These are phyloP conservation scores for Junco hyemalis DNA, from an alignment of 2,113 vertebrate genomes.

Conservation along the genomic window DNA sequence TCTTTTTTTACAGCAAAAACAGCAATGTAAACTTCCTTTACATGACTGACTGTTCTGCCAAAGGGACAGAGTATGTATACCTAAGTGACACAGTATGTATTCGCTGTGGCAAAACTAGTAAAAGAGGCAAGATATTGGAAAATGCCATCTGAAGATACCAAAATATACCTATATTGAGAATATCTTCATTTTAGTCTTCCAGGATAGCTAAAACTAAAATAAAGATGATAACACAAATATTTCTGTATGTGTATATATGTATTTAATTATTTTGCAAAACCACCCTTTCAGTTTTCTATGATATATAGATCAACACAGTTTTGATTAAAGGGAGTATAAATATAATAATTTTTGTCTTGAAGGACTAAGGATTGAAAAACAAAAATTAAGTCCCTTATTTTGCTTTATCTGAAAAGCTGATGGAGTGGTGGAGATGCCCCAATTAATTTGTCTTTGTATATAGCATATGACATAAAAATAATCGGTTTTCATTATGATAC, in stretches of 20 bases:
- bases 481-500: background rate
- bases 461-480: background rate
- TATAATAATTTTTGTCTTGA: background rate
- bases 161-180: background rate
- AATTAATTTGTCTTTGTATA: background rate
- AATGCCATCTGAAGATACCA: background rate
- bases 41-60: background rate
- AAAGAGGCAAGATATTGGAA: background rate
- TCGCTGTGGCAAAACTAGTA: background rate
- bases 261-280: background rate
- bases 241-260: background rate
- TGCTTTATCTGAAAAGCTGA: background rate
- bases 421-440: background rate
- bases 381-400: background rate
- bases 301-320: background rate
- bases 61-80: background rate
- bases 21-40: background rate
- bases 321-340: background rate
- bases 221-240: background rate
- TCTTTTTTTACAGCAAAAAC: background rate
- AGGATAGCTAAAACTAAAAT: background rate
- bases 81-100: background rate
- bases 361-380: background rate
- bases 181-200: background rate
- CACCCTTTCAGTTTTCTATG: background rate